Percentiles rank a stretch among this genome's conserved stretches.
Conservation (phyloP, 2,797 vertebrate genomes). For the Sebastolobus alascanus region DNA sequence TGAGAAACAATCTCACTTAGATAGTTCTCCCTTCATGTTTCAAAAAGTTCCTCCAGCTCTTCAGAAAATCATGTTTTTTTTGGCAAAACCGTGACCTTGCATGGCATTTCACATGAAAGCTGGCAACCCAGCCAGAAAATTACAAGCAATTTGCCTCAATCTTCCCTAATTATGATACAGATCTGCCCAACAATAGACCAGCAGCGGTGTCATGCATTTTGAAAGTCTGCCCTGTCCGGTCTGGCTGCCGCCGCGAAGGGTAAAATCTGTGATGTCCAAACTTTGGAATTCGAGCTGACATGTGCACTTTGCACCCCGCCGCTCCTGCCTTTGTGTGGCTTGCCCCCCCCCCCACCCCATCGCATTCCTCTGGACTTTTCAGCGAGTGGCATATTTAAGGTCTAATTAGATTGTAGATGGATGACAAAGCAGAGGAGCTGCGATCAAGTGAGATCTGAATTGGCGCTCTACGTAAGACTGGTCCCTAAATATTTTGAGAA, state of each 20-base stretch:
- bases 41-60: not conserved
- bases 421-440: conserved; percentile 59
- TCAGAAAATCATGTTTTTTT: conserved; percentile 10
- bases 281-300: conserved; percentile 80
- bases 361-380: conserved; percentile 75
- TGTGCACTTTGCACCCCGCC: conserved; percentile 76
- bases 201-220: conserved; percentile 65
- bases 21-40: conserved; percentile 6
- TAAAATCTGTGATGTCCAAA: conserved; percentile 77
- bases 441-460: conserved; percentile 46
- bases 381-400: conserved; percentile 57
- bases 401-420: conserved; percentile 71
- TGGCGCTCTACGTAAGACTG: not conserved
- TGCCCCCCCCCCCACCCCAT: not conserved
- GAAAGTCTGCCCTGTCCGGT: conserved; percentile 55
- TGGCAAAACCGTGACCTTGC: conserved; percentile 48
- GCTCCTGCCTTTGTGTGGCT: conserved; percentile 68
- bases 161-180: conserved; percentile 80
- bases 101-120: conserved; percentile 70
- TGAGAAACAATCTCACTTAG: not conserved
- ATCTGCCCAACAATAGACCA: conserved; percentile 73
- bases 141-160: conserved; percentile 79
- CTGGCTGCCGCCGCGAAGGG: conserved; percentile 51
- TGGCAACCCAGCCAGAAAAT: conserved; percentile 75
- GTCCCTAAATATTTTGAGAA: conserved; percentile 23